Base-by-base conservation (phyloP, 2,888 invertebrate species). In the Patella pellucida region DNA sequence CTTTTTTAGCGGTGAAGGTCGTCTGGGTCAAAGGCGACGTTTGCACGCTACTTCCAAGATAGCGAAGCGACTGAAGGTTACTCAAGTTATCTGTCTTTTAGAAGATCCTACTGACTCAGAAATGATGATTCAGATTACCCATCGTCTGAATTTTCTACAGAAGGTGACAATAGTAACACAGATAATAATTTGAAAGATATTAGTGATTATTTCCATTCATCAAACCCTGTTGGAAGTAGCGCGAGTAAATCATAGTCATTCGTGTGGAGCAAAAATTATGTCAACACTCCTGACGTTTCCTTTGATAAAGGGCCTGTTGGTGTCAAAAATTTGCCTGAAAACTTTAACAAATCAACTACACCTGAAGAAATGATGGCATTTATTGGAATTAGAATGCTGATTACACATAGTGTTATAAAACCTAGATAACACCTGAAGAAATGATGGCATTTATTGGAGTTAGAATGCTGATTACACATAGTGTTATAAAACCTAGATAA, bases 311-410 rank as follows among this genome's bases (percentile, higher is more conserved):
- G 56, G 16, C 3, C 54, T 54, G 54, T 54, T 16, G 54, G 54
- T 14, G 54, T 54, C 12, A 56, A 56, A 56, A 56, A 56, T 56
- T 56, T 56, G 56, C 56, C 56, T 56, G 56, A 56, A 56, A 11
- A 56, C 19, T 56, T 56, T 56, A 19, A 56, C 19, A 1, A 56
- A n/a, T 56, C 56, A 7, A 56, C 56, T 56, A 56, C 56, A 14
- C 19, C 56, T 1, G n/a, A n/a, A n/a, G n/a, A n/a, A n/a, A n/a
- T n/a, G n/a, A n/a, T n/a, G n/a, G n/a, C n/a, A n/a, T n/a, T n/a
- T n/a, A n/a, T 2, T 15, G 3, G 11, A 56, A 56, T 56, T 56
- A 31, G 31, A 31, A 9, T 56, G 27, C 1, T 69, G 69, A 16
- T 1, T 19, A 19, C 19, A 41, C 16, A 69, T 31, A 7, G 27